Evolutionary conservation across 2,888 invertebrate species (phyloP), one percentile per base, ranked within the genome.

Genomic region (Epicampocera succincta): DNA sequence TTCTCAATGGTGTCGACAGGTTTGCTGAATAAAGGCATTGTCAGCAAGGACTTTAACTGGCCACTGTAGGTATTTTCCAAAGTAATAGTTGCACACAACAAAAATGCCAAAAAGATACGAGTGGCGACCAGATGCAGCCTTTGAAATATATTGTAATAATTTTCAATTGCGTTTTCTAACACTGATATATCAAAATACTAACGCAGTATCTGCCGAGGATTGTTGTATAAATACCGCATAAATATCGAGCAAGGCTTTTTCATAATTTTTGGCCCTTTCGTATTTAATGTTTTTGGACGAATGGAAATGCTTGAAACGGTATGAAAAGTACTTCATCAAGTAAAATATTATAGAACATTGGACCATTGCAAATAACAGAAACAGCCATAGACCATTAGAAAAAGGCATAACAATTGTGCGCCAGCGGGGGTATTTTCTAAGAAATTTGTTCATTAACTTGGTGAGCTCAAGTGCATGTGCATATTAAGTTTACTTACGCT

Each of bases 1-100:
- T 90, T 90, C 0, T 84, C 82, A 3, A 88, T 86, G 0, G 87
- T 89, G 60, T 90, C 89, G 21, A 90, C 87, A 0, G 89, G 89
- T 4, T 87, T 86, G 0, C 84, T 86, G 61, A 87, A 89, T 1
- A 88, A 75, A 1, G 90, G 90, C 25, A 89, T 85, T 0, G 91
- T 90, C 2, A 90, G 83, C 65, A 90, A 58, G 0, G 90, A 90
- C 84, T 90, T 90, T 0, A 91, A 71, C 60, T 89, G 89, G 0
- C 91, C 90, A 73, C 90, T 90, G 80, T 90, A 91, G 8, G 88
- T 89, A 72, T 90, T 89, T 82, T 90, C 90, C 84, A 90, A 72
- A 0, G 90, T 90, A 1, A 90, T 87, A 0, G 88, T 89, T 5
- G 90, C 89, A 63, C 89, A 85, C 0, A 90, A 81, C 12, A 90